phyloP scores from a whole-genome alignment of 2,888 invertebrate genomes.

The Lasioglossum malachurum region DNA sequence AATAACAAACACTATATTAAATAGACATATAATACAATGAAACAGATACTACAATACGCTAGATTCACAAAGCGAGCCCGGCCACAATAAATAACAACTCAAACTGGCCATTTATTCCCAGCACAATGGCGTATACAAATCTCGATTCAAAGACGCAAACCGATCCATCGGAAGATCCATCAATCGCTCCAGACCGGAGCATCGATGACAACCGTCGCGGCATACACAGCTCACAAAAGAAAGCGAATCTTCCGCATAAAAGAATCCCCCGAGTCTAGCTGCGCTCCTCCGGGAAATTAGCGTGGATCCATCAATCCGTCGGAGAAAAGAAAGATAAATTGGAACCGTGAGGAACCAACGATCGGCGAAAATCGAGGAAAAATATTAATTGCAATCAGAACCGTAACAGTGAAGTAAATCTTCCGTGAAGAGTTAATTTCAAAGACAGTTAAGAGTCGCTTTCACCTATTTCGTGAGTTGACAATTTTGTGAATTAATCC shows the following conservation, averaged over 20 bases:
- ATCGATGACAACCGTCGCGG: background rate
- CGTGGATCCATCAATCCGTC: background rate
- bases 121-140: background rate
- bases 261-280: background rate
- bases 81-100: background rate
- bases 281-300: background rate
- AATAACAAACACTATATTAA: too few species aligned
- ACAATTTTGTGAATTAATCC: background rate
- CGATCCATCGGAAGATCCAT: background rate
- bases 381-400: too few species aligned
- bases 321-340: background rate
- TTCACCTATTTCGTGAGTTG: background rate
- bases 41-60: background rate
- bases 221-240: background rate
- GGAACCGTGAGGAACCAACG: background rate
- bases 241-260: background rate
- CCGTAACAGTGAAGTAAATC: too few species aligned
- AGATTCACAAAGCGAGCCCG: background rate
- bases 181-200: background rate
- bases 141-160: background rate
- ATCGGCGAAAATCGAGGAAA: too few species aligned
- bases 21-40: background rate
- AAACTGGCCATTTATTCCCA: background rate
- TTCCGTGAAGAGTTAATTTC: too few species aligned
- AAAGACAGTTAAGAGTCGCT: too few species aligned